phyloP scores from a whole-genome alignment of 2,888 invertebrate species.

The Drosophila prostipennis region DNA sequence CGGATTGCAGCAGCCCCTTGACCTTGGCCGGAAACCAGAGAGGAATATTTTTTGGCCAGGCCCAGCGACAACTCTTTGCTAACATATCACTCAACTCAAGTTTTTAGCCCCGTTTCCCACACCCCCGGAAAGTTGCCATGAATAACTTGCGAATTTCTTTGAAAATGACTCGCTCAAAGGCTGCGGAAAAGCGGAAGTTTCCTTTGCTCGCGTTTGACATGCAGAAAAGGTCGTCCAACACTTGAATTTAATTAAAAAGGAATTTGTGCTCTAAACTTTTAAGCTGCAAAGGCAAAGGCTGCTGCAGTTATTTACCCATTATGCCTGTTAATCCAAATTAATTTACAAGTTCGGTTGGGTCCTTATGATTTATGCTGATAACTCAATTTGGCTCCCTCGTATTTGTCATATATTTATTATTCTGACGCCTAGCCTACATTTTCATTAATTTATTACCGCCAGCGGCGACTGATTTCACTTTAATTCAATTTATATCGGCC shows the following conservation, averaged over 20 bases:
- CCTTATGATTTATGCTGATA: slow-evolving; percentile 66
- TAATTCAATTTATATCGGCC: slow-evolving; percentile 77
- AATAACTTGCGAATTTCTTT: slow-evolving; percentile 72
- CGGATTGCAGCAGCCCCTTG: slow-evolving; percentile 24
- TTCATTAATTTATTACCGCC: slow-evolving; percentile 75
- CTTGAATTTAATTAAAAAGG: slow-evolving; percentile 75
- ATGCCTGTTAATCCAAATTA: slow-evolving; percentile 39
- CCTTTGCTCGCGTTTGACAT: slow-evolving; percentile 35
- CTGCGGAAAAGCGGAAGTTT: slow-evolving; percentile 44
- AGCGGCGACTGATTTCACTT: slow-evolving; percentile 75
- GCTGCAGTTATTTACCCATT: slow-evolving; percentile 26
- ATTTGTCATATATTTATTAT: slow-evolving; percentile 17
- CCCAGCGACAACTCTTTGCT: slow-evolving; percentile 49
- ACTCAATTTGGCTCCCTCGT: slow-evolving; percentile 42
- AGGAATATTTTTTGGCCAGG: slow-evolving; percentile 20
- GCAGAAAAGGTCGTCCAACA: slow-evolving; percentile 38
- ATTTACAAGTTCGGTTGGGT: slow-evolving; percentile 30
- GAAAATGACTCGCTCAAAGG: slow-evolving; percentile 53
- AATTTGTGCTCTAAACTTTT: slow-evolving; percentile 57
- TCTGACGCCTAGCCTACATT: slow-evolving; percentile 49
- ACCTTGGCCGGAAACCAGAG: slow-evolving; percentile 23
- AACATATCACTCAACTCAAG: slow-evolving; percentile 53
- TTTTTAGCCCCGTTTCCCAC: slow-evolving; percentile 24
- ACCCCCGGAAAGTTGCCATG: slow-evolving; percentile 31
- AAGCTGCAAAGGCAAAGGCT: slow-evolving; percentile 53